Conservation (phyloP, 2,113 vertebrate species). For the Condylura cristata region DNA sequence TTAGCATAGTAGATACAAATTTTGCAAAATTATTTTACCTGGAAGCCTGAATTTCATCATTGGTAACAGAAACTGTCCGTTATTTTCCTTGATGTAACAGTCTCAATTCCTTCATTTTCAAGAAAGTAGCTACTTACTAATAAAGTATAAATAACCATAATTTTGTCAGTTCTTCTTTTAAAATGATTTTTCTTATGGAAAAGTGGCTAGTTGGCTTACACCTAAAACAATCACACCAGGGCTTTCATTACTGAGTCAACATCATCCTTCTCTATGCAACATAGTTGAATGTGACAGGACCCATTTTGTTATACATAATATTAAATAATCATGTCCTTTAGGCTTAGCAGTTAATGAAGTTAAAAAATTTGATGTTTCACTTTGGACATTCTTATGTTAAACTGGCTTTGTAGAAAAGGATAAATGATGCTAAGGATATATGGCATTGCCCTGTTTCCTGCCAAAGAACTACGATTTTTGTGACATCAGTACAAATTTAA, state of each 20-base stretch:
- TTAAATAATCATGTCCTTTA: background rate
- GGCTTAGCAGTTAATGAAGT: background rate
- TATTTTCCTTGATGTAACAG: slow-evolving; percentile 35
- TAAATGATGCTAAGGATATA: background rate
- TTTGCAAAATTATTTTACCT: slow-evolving; percentile 8
- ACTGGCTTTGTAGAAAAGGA: background rate
- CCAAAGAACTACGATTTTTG: background rate
- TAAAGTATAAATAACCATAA: background rate
- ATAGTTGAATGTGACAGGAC: background rate
- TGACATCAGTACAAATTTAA: background rate
- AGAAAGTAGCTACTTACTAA: background rate
- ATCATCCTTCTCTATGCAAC: background rate
- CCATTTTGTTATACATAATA: background rate
- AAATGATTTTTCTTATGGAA: background rate
- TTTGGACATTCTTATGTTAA: background rate
- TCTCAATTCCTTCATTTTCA: background rate
- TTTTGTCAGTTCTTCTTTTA: background rate
- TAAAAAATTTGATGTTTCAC: background rate
- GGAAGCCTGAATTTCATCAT: background rate
- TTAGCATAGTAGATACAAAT: background rate
- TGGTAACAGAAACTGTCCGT: background rate
- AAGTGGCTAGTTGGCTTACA: background rate
- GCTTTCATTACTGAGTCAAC: background rate
- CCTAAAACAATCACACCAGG: background rate
- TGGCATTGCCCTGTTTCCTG: background rate